Evolutionary conservation across 2,888 invertebrate genomes (phyloP), one percentile per base, ranked within the genome.

Genomic region (Cephus rjabovi): DNA sequence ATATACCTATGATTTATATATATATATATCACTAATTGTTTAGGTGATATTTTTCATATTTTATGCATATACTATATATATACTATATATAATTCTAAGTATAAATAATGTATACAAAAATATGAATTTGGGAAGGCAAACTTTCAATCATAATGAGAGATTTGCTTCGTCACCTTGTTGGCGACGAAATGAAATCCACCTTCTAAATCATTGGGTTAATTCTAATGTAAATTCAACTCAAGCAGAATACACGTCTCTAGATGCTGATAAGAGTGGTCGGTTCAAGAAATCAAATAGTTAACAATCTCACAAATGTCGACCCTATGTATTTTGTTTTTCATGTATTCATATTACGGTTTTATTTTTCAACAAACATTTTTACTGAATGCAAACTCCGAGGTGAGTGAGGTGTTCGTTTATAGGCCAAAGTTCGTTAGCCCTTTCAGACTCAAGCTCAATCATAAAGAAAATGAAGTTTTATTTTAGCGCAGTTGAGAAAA

Each of bases 91-190:
- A 84, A 81, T 80, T 83, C 86, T 88, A 88, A 84, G 82, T 89
- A 90, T 85, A 88, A 89, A 88, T 87, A 87, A 90, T 89, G 84
- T 88, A 89, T 91, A 91, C 88, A 91, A 91, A 91, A 91, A 91
- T 91, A 91, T 89, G 87, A 89, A 90, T 91, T 91, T 89, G 83
- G 86, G 85, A 89, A 89, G 89, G 87, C 88, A 84, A 88, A 89
- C 83, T 85, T 84, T 87, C 87, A 87, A 89, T 86, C 83, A 75
- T 77, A 75, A 56, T 33, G 15, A 30, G n/a, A 30, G 30, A 15
- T 34, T 34, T 30, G 30, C 15, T 34, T 30, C 30, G 71, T 34
- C 31, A 11, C 9, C 11, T 15, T 33, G 30, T 56, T 23, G 9
- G 71, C 71, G 31, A 71, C 71, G 11, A 71, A 33, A 56, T 23